Conservation (phyloP, 2,797 vertebrate genomes). For the Pseudomugil tenellus region DNA sequence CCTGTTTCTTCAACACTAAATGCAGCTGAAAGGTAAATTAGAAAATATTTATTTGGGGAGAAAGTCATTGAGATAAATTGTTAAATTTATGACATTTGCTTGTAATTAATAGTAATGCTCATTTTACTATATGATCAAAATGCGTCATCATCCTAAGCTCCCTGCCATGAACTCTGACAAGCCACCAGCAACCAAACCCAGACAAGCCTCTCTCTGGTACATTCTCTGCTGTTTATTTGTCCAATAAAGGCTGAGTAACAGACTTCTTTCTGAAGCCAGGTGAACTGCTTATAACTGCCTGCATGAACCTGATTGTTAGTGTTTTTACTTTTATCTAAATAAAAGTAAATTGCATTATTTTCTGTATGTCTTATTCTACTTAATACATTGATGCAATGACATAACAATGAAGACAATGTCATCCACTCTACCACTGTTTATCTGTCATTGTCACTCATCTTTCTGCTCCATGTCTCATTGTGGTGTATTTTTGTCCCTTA, state of each 20-base stretch:
- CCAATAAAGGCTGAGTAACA: constrained; percentile 58
- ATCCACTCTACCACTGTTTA: constrained; percentile 18
- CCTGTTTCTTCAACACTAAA: not conserved
- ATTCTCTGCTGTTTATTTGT: constrained; percentile 52
- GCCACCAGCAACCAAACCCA: constrained; percentile 63
- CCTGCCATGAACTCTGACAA: constrained; percentile 39
- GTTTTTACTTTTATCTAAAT: constrained; percentile 35
- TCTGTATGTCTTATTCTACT: constrained; percentile 51
- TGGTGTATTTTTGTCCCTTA: constrained; percentile 47
- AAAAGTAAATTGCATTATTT: constrained; percentile 24
- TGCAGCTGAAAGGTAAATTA: not conserved
- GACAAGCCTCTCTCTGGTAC: constrained; percentile 52
- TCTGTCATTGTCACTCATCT: constrained; percentile 42
- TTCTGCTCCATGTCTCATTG: constrained; percentile 50
- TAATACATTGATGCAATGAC: constrained; percentile 41
- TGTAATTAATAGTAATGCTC: constrained; percentile 3
- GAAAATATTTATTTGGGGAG: not conserved
- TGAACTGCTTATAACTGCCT: constrained; percentile 47
- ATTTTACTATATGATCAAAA: constrained; percentile 20
- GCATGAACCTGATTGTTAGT: constrained; percentile 26
- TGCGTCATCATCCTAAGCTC: constrained; percentile 1
- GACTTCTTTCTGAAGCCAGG: constrained; percentile 47
- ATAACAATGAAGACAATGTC: constrained; percentile 34
- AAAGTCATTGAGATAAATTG: not conserved
- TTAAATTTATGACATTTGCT: constrained; percentile 9